phyloP scores from a whole-genome alignment of 2,888 invertebrate genomes.

The Carcina quercana region DNA sequence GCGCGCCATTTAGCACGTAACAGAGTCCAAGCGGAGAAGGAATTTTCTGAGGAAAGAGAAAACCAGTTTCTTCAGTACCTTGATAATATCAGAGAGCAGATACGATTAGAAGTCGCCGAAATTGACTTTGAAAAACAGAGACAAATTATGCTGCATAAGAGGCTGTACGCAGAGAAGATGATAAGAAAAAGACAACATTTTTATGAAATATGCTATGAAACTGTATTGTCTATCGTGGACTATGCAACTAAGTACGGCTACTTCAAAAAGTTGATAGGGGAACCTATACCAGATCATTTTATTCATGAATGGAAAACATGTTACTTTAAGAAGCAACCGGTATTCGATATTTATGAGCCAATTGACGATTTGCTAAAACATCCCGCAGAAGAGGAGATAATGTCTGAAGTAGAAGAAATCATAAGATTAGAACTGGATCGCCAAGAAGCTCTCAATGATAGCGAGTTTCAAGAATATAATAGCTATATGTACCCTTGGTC shows the following conservation, averaged over 20 bases:
- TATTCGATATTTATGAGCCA: conserved; percentile 64
- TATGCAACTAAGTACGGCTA: conserved; percentile 69
- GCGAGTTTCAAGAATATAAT: conserved; percentile 74
- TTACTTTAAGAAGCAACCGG: conserved; percentile 70
- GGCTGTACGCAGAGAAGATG: conserved; percentile 69
- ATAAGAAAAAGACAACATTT: conserved; percentile 61
- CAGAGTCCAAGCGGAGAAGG: conserved; percentile 62
- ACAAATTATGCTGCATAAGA: conserved; percentile 65
- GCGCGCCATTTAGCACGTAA: conserved; percentile 71
- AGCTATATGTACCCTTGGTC: conserved; percentile 70
- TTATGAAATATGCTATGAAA: conserved; percentile 65
- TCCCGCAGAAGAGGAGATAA: conserved; percentile 32
- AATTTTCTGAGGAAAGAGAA: conserved; percentile 64
- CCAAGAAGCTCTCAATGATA: conserved; percentile 68
- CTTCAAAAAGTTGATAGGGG: conserved; percentile 52
- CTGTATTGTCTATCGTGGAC: conserved; percentile 70
- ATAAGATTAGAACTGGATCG: conserved; percentile 62
- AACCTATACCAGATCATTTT: conserved; percentile 58
- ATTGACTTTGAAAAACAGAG: conserved; percentile 69
- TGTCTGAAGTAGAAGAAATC: conserved; percentile 51
- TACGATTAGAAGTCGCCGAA: conserved; percentile 59
- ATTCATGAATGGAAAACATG: conserved; percentile 73
- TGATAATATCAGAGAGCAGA: conserved; percentile 55
- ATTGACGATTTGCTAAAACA: conserved; percentile 50
- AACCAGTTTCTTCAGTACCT: conserved; percentile 60